A percentile compares a stretch with the other conserved stretches of the same genome.
Conservation (phyloP, 2,888 invertebrate genomes). For the Fragum sueziense region DNA sequence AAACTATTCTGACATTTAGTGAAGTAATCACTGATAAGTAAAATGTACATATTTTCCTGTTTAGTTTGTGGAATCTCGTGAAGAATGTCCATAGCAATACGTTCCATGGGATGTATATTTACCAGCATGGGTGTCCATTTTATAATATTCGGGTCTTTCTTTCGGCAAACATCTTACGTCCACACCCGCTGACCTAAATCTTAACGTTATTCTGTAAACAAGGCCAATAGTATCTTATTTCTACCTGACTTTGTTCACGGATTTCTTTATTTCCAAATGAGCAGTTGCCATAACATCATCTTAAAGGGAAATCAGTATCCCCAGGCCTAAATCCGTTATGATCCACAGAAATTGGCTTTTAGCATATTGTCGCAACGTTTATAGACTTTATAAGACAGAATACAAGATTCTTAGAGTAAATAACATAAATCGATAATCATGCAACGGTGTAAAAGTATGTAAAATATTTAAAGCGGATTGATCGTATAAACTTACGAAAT, state of each 20-base stretch:
- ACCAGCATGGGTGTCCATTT: neutral
- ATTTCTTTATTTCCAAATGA: neutral
- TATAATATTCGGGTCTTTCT: neutral
- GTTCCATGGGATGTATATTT: neutral
- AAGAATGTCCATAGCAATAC: neutral
- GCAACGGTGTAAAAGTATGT: too few species aligned
- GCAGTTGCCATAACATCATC: neutral
- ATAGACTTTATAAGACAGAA: too few species aligned
- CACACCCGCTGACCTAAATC: neutral
- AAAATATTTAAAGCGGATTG: too few species aligned
- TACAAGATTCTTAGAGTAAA: too few species aligned
- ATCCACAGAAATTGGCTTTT: too few species aligned
- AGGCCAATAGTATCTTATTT: too few species aligned
- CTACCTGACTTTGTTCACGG: neutral
- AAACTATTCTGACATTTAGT: neutral
- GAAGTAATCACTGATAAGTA: neutral
- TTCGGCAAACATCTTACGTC: neutral
- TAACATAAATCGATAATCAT: too few species aligned
- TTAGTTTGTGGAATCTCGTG: neutral
- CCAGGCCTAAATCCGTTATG: too few species aligned
- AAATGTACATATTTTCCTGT: neutral
- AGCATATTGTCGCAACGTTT: too few species aligned
- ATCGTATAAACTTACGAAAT: too few species aligned
- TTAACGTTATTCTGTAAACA: neutral
- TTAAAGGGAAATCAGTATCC: neutral